Evolutionary conservation across 2,113 vertebrate species (phyloP).

Genomic region (Cebidichthys violaceus): DNA sequence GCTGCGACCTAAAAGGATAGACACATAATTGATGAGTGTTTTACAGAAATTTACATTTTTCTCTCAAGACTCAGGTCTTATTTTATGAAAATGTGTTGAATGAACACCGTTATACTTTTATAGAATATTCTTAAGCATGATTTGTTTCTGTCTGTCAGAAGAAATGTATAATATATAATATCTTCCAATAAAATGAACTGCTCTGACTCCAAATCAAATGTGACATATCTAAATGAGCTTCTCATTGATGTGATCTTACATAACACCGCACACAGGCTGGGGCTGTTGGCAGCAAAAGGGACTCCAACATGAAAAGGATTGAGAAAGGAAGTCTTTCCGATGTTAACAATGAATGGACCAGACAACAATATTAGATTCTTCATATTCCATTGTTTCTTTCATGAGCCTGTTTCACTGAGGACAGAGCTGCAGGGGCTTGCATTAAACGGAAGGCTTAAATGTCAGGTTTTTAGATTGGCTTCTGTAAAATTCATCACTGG

Average conservation of each 20-base stretch:
- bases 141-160: neutral
- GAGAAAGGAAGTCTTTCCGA: neutral
- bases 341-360: slow-evolving; percentile 14
- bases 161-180: neutral
- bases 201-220: slow-evolving; percentile 18
- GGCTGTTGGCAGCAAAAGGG: neutral
- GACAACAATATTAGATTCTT: slow-evolving; percentile 22
- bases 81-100: neutral
- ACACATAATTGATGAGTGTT: neutral
- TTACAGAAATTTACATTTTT: neutral
- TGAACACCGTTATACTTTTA: neutral
- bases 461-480: slow-evolving; percentile 64
- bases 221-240: slow-evolving; percentile 31
- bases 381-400: slow-evolving; percentile 48
- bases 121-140: neutral
- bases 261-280: no score
- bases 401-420: slow-evolving; percentile 31
- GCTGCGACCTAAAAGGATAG: neutral
- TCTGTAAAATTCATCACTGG: slow-evolving; percentile 56
- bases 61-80: neutral
- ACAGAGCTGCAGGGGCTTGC: slow-evolving; percentile 33
- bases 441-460: slow-evolving; percentile 66
- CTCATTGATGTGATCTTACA: slow-evolving; percentile 14
- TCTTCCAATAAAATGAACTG: neutral
- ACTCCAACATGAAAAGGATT: slow-evolving; percentile 9